A percentile compares a stretch with the other conserved stretches of the same genome.
These are phyloP conservation scores for Pogonocherus hispidulus DNA, from an alignment of 2,888 invertebrate genomes.

Conservation along the genomic window DNA sequence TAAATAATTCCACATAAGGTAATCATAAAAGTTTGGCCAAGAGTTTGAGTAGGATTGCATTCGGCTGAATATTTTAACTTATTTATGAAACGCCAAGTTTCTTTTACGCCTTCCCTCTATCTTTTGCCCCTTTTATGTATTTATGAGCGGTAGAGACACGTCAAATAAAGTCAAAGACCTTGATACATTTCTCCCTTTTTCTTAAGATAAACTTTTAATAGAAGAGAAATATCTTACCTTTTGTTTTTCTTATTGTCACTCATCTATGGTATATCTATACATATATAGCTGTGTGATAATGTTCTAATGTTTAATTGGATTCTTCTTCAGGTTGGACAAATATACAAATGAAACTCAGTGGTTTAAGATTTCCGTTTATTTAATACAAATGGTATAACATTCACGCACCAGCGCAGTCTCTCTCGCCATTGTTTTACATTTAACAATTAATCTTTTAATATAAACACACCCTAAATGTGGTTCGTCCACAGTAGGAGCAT, in stretches of 20 bases:
- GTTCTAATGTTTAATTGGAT: too few relatives aligned
- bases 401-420: constrained; percentile 41
- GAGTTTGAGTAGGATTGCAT: constrained; percentile 13
- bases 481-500: background rate
- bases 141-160: constrained; percentile 7
- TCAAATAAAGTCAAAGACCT: background rate
- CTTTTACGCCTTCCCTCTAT: constrained; percentile 6
- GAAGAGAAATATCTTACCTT: too few relatives aligned
- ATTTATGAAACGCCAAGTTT: constrained; percentile 19
- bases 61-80: constrained; percentile 16
- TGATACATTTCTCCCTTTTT: background rate
- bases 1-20: constrained; percentile 18
- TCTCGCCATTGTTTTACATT: constrained; percentile 32
- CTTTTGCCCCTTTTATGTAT: constrained; percentile 7
- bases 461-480: constrained; percentile 36
- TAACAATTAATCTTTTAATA: constrained; percentile 40
- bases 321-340: too few relatives aligned
- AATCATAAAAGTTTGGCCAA: constrained; percentile 18
- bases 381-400: constrained; percentile 43
- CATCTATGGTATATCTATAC: too few relatives aligned
- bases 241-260: too few relatives aligned
- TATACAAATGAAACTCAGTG: too few relatives aligned
- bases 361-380: constrained; percentile 32
- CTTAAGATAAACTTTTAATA: too few relatives aligned
- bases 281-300: too few relatives aligned